Evolutionary conservation across 2,113 vertebrate species (phyloP), one percentile per base, ranked within the genome.

Genomic region (Macroglossus sobrinus): DNA sequence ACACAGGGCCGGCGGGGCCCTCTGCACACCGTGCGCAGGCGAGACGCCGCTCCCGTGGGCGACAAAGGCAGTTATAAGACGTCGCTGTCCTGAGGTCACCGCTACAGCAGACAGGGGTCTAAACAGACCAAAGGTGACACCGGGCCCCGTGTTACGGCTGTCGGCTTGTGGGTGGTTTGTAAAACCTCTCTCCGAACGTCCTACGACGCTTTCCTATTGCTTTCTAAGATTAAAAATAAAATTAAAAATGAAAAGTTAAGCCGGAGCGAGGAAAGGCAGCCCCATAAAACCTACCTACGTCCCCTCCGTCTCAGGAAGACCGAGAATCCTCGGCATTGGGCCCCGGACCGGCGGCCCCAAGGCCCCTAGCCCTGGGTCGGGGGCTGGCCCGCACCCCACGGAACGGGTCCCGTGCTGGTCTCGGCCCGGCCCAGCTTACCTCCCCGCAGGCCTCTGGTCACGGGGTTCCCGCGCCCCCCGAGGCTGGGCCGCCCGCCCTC

Each of bases 191-290:
- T 2, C 61, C 45, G 2, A 11, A 1, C 2, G 45, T 11, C 61
- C 71, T 40, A 6, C 4, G 0, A 2, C 0, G 30, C 80, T 33
- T 33, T 9, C 35, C 1, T 15, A 0, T 0, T 14, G 74, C 5
- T 50, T 14, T 80, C 26, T 24, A 24, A 45, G 11, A 21, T 8
- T 14, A 3, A 30, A 50, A 45, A n/a, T n/a, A 24, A 2, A 5
- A 59, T 1, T 59, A 47, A 45, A n/a, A 28, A 3, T 9, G 33
- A 53, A 38, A 28, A 3, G 5, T 28, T 6, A 19, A 9, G 6
- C 14, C 0, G 1, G 18, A 19, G 0, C 15, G 2, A 4, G 45
- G 1, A 55, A 19, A 7, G 0, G 3, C 0, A 9, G 5, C 38
- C 21, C 38, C 0, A 1, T 30, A 24, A 53, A 40, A 47, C n/a